These are phyloP conservation scores for Catostomus latipinnis DNA, from an alignment of 2,797 vertebrate species.

Conservation along the genomic window DNA sequence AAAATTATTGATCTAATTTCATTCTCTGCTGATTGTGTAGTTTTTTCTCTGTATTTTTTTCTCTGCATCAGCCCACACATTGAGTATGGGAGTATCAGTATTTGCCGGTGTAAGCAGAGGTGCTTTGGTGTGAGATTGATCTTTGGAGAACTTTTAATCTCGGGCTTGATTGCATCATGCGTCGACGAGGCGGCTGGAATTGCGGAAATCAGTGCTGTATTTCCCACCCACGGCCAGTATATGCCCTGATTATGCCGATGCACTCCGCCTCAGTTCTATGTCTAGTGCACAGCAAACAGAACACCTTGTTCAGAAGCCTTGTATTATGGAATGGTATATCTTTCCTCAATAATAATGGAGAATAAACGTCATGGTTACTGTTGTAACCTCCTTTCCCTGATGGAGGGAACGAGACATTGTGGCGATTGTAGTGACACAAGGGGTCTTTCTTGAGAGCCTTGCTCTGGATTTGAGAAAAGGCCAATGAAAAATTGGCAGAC, in stretches of 20 bases:
- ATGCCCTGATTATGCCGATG: conserved; percentile 56
- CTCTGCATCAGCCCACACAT: conserved; percentile 32
- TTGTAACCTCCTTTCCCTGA: too few species aligned
- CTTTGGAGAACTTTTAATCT: conserved; percentile 54
- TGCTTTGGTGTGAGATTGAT: conserved; percentile 56
- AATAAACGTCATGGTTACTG: background rate
- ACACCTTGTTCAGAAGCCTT: conserved; percentile 40
- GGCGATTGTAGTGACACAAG: too few species aligned
- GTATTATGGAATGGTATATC: background rate
- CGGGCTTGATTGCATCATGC: conserved; percentile 62
- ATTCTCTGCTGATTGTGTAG: background rate
- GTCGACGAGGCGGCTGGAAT: conserved; percentile 13
- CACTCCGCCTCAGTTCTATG: conserved; percentile 50
- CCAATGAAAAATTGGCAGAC: too few species aligned
- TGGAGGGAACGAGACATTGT: too few species aligned
- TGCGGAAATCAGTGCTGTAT: conserved; percentile 30
- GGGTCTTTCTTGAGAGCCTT: too few species aligned
- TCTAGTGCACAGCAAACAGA: conserved; percentile 42
- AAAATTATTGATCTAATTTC: conserved; percentile 2
- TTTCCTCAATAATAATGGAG: background rate
- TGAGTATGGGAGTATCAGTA: conserved; percentile 12
- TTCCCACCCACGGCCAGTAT: conserved; percentile 42
- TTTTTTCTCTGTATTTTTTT: background rate
- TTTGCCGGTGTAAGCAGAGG: conserved; percentile 16
- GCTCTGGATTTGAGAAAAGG: too few species aligned